Conservation (phyloP, 2,888 invertebrate species). For the Trilocha varians region DNA sequence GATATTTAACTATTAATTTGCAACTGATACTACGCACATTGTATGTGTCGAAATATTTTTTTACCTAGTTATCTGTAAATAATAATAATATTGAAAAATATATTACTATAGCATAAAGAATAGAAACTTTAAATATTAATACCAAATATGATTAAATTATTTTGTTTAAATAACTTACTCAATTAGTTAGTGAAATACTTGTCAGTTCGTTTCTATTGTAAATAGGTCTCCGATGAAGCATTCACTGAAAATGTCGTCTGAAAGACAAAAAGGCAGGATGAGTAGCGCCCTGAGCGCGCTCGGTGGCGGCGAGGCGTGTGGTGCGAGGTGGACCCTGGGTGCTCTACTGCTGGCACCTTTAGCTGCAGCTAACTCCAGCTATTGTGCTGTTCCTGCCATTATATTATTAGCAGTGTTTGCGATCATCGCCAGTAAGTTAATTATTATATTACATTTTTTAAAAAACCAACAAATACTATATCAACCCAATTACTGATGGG, state of each 20-base stretch:
- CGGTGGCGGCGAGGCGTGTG: constrained; percentile 52
- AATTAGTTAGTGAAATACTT: too few species aligned
- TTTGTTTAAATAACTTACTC: not conserved
- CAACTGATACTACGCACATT: too few species aligned
- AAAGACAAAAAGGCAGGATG: constrained; percentile 32
- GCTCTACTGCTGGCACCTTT: constrained; percentile 72
- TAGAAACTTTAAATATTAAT: too few species aligned
- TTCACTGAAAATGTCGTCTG: constrained; percentile 29
- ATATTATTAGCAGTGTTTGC: constrained; percentile 64
- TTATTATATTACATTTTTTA: too few species aligned
- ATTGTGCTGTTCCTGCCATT: constrained; percentile 70
- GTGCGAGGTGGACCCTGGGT: constrained; percentile 74
- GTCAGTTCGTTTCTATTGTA: too few species aligned
- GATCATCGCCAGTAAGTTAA: constrained; percentile 69
- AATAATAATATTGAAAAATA: too few species aligned
- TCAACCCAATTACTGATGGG: too few species aligned
- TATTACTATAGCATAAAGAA: too few species aligned
- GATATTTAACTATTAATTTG: too few species aligned
- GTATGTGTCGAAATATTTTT: too few species aligned
- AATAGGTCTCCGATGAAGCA: not conserved
- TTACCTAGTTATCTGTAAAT: too few species aligned
- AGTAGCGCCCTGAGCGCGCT: constrained; percentile 39
- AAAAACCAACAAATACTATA: too few species aligned
- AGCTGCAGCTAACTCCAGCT: constrained; percentile 74
- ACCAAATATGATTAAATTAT: not conserved